Evolutionary conservation across 37 sponge, comb jelly and placozoan species (phyloP).

Genomic region (Corticium candelabrum): DNA sequence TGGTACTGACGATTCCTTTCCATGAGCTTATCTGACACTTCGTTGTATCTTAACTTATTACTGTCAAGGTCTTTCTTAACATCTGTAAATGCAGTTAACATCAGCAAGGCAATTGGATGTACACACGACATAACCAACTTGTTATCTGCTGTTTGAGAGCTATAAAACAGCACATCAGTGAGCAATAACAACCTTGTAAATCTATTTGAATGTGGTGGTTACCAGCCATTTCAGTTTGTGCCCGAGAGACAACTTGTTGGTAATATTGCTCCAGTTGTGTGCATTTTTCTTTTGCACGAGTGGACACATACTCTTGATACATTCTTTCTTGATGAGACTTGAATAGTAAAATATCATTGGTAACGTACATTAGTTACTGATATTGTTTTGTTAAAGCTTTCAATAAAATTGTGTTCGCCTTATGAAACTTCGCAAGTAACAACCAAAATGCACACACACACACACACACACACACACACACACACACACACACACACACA

Average conservation of each 20-base stretch:
- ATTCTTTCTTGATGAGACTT: background rate
- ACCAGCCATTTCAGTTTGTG: slow-evolving; percentile 42
- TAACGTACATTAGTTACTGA: background rate
- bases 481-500: slow-evolving; percentile 5
- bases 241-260: slow-evolving; percentile 35
- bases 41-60: slow-evolving; percentile 54
- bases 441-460: background rate
- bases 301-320: slow-evolving; percentile 7
- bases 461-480: slow-evolving; percentile 5
- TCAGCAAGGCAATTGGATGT: background rate
- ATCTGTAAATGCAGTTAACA: slow-evolving; percentile 12
- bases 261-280: slow-evolving; percentile 71
- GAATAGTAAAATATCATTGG: background rate
- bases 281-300: slow-evolving; percentile 62
- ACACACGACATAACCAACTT: slow-evolving; percentile 13
- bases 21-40: slow-evolving; percentile 63
- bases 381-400: background rate
- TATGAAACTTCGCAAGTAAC: background rate
- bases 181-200: background rate
- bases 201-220: background rate
- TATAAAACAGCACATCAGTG: slow-evolving; percentile 5
- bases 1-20: slow-evolving; percentile 78
- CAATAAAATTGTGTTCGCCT: background rate
- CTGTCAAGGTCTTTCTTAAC: slow-evolving; percentile 63
- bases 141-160: slow-evolving; percentile 49